phyloP scores from a whole-genome alignment of 1,140 invertebrate genomes.

The Brachionus sp. region DNA sequence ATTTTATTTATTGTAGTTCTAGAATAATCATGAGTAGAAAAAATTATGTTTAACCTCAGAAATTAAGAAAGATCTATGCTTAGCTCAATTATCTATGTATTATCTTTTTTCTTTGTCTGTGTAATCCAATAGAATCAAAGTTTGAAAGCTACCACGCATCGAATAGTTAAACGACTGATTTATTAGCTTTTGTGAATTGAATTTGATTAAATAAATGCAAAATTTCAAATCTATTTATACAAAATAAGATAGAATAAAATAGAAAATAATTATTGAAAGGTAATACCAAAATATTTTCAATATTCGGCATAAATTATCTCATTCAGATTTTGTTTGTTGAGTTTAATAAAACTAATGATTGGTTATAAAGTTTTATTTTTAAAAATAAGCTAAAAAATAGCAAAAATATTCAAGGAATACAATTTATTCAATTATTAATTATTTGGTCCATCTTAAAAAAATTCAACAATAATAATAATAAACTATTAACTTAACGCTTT shows the following conservation, averaged over 20 bases:
- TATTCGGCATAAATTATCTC: not conserved
- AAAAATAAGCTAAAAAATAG: not conserved
- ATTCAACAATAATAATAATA: not conserved
- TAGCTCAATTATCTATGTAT: not conserved
- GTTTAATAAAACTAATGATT: not conserved
- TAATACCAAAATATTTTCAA: not conserved
- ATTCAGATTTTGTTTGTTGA: not conserved
- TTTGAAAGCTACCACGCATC: not conserved
- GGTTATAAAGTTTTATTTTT: not conserved
- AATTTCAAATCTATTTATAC: constrained; percentile 29
- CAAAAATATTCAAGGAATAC: not conserved
- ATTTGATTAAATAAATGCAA: not conserved
- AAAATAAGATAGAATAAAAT: not conserved
- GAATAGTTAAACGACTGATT: not conserved
- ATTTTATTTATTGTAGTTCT: not conserved
- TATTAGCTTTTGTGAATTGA: not conserved
- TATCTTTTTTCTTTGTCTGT: not conserved
- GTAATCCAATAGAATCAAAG: constrained; percentile 13
- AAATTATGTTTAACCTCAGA: constrained; percentile 9
- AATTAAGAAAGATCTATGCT: not conserved
- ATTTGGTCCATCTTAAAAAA: not conserved
- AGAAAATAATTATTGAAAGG: not conserved
- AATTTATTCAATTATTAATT: not conserved
- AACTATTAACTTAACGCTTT: not conserved
- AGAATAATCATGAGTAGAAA: not conserved